A percentile compares a stretch with the other conserved stretches of the same genome.
Conservation (phyloP, 2,888 invertebrate species). For the Folsomia candida region DNA sequence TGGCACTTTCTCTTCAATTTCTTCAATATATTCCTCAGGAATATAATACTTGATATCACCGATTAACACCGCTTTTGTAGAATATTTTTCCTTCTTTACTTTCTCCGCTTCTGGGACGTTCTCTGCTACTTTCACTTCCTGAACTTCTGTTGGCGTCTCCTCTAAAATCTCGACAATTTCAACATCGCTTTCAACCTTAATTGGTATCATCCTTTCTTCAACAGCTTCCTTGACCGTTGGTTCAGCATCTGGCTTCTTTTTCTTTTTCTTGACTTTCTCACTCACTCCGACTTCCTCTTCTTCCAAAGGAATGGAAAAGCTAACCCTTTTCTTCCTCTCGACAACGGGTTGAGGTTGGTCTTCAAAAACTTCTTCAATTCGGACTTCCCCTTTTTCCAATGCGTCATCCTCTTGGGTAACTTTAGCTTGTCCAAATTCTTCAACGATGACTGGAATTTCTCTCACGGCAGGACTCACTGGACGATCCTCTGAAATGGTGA, state of each 20-base stretch:
- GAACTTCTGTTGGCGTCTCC: neutral
- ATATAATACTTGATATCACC: conserved; percentile 1
- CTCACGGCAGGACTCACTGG: conserved; percentile 8
- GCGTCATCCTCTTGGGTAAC: neutral
- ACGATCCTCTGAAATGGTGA: neutral
- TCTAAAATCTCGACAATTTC: conserved; percentile 4
- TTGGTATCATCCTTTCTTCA: neutral
- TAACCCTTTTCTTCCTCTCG: neutral
- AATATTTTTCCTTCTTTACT: conserved; percentile 3
- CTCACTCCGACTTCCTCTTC: neutral
- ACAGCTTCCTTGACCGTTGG: neutral
- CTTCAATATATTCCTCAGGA: conserved; percentile 10
- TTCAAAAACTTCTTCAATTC: conserved; percentile 18
- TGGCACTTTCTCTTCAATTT: conserved; percentile 13
- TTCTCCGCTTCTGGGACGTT: conserved; percentile 4
- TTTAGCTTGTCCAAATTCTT: neutral
- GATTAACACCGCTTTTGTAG: neutral
- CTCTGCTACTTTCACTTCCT: neutral
- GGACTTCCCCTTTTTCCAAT: conserved; percentile 8
- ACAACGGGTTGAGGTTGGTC: neutral
- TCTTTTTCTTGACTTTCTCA: neutral
- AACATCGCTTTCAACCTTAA: conserved; percentile 1
- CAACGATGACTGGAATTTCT: conserved; percentile 9
- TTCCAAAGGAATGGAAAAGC: neutral
- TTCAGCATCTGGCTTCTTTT: neutral